phyloP scores from a whole-genome alignment of 2,888 invertebrate species.

The Cerastoderma edule region DNA sequence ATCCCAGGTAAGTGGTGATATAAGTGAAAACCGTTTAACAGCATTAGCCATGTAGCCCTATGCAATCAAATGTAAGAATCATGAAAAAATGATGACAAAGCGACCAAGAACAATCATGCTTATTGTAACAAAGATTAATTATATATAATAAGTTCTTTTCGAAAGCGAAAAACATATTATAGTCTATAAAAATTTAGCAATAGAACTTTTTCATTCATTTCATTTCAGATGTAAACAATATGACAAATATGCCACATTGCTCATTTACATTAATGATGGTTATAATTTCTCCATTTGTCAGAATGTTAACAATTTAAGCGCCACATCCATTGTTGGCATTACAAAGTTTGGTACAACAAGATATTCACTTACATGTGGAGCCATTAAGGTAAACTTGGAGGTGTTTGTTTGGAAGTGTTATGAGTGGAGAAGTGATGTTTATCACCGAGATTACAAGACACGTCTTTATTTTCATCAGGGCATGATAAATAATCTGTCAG shows the following conservation, averaged over 20 bases:
- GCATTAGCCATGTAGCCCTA: no score
- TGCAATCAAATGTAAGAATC: no score
- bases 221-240: not conserved
- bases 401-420: not conserved
- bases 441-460: slow-evolving; percentile 6
- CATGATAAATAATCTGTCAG: slow-evolving; percentile 19
- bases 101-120: no score
- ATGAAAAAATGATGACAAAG: no score
- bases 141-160: no score
- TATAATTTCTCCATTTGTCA: slow-evolving; percentile 8
- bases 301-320: not conserved
- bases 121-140: no score
- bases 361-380: not conserved
- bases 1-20: no score
- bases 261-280: not conserved
- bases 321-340: not conserved
- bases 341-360: not conserved
- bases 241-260: slow-evolving; percentile 1
- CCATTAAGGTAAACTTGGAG: not conserved
- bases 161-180: no score
- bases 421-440: no score
- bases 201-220: no score
- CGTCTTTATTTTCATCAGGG: slow-evolving; percentile 6
- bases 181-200: no score
- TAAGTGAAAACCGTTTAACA: no score